Conservation (phyloP, 1,140 invertebrate species). For the Camponotus pennsylvanicus region DNA sequence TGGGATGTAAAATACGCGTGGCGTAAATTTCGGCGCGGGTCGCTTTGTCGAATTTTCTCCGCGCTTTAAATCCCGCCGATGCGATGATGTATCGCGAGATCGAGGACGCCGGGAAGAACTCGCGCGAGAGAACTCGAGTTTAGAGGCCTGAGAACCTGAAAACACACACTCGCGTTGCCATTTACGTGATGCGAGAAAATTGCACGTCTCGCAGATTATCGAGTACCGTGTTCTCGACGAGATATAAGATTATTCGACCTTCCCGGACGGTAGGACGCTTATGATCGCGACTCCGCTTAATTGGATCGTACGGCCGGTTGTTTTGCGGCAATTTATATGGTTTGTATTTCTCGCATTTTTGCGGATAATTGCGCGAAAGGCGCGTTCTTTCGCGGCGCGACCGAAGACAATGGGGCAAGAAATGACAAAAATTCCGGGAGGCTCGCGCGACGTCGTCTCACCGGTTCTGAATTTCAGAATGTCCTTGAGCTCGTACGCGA, state of each 20-base stretch:
- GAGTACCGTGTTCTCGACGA: slow-evolving; percentile 32
- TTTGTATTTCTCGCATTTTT: slow-evolving; percentile 43
- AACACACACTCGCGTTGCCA: slow-evolving; percentile 21
- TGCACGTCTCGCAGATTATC: slow-evolving; percentile 50
- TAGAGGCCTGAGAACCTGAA: slow-evolving; percentile 53
- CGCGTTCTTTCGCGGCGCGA: slow-evolving; percentile 62
- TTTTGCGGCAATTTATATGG: slow-evolving; percentile 30
- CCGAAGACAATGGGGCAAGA: slow-evolving; percentile 38
- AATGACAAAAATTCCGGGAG: slow-evolving; percentile 59
- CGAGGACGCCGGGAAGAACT: not conserved
- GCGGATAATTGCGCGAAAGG: slow-evolving; percentile 42
- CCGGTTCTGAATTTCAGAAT: slow-evolving; percentile 74
- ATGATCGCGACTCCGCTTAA: slow-evolving; percentile 46
- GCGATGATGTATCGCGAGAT: slow-evolving; percentile 35
- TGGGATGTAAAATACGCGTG: slow-evolving; percentile 69
- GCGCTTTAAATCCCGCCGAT: slow-evolving; percentile 34
- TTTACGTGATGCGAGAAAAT: slow-evolving; percentile 52
- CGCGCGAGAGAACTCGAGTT: slow-evolving; percentile 23
- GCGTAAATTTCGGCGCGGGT: slow-evolving; percentile 70
- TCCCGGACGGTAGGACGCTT: not conserved
- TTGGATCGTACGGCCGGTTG: slow-evolving; percentile 32
- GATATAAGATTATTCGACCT: slow-evolving; percentile 40
- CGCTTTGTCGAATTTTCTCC: slow-evolving; percentile 63
- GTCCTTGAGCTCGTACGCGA: slow-evolving; percentile 77
- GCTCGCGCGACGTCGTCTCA: slow-evolving; percentile 45